Base-by-base conservation (phyloP, 2,888 invertebrate genomes). In the Melinaea marsaeus region DNA sequence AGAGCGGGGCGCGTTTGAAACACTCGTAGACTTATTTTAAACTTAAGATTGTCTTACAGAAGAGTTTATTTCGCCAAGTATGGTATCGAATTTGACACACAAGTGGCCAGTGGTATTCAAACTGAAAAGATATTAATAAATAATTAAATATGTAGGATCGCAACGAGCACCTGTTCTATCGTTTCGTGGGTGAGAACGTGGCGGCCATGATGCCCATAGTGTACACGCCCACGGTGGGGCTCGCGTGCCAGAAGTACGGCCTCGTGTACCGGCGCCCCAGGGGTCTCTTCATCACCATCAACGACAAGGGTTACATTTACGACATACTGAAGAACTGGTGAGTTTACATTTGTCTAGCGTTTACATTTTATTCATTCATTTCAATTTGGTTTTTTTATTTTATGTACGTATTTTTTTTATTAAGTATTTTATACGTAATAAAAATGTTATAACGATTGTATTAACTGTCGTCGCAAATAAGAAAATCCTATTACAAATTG, bases 161-260 rank as follows among this genome's bases (percentile, higher is more conserved):
- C 72, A 99, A 99, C 83, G 99, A 99, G 86, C 95, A 96, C 73
- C 92, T 99, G 22, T 99, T 99, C 92, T 99, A 97, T 87, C 94
- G 96, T 45, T 94, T 99, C 58, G 89, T 99, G 55, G 93, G 94
- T 13, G 95, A 97, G 72, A 94, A 99, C 82, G 96, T 98, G 34
- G 93, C 95, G 57, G 94, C 96, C 69, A 94, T 98, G 92, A 98
- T 99, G 97, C 99, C 99, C 0, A 93, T 99, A 66, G 98, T 99
- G n/a, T 99, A 99, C 88, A 99, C 99, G 0, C 99, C 99, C 0
- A 98, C 98, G 0, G 99, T 99, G 11, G 99, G 99, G 4, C 91
- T 96, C 74, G 99, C 99, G 37, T 99, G 99, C 87, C 98, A 99
- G 90, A 97, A 98, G 84, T 99, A 95, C 86, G 98, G 99, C 32